Conservation (phyloP, 1,140 invertebrate species). For the Chelonus insularis region DNA sequence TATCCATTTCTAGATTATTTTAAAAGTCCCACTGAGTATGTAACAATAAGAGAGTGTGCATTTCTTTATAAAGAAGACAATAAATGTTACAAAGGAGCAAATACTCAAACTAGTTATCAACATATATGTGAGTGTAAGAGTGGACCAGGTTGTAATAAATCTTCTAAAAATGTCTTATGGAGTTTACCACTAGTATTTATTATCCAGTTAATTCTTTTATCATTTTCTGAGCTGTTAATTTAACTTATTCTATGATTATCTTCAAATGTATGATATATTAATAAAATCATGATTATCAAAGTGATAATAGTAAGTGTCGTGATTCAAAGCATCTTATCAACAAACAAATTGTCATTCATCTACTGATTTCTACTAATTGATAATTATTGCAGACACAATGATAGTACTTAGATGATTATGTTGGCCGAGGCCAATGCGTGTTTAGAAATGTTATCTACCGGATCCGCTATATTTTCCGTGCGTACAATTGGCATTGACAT, state of each 20-base stretch:
- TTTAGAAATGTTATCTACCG: neutral
- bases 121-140: slow-evolving; percentile 38
- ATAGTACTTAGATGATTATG: too few relatives aligned
- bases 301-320: neutral
- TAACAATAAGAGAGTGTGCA: slow-evolving; percentile 38
- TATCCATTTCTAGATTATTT: slow-evolving; percentile 35
- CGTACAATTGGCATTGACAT: slow-evolving; percentile 4
- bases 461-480: slow-evolving; percentile 1
- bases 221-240: too few relatives aligned
- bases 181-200: slow-evolving; percentile 13
- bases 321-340: too few relatives aligned
- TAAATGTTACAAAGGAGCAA: slow-evolving; percentile 39
- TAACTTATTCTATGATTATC: too few relatives aligned
- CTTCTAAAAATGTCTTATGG: neutral
- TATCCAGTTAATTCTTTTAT: neutral
- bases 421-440: too few relatives aligned
- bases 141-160: slow-evolving; percentile 34
- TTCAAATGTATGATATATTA: too few relatives aligned
- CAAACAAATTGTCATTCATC: too few relatives aligned
- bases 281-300: too few relatives aligned
- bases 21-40: slow-evolving; percentile 29
- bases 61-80: slow-evolving; percentile 26
- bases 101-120: slow-evolving; percentile 39
- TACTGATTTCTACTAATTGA: too few relatives aligned
- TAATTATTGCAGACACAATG: too few relatives aligned